phyloP scores from a whole-genome alignment of 23 tunicate species.

The Ascidia mentula region DNA sequence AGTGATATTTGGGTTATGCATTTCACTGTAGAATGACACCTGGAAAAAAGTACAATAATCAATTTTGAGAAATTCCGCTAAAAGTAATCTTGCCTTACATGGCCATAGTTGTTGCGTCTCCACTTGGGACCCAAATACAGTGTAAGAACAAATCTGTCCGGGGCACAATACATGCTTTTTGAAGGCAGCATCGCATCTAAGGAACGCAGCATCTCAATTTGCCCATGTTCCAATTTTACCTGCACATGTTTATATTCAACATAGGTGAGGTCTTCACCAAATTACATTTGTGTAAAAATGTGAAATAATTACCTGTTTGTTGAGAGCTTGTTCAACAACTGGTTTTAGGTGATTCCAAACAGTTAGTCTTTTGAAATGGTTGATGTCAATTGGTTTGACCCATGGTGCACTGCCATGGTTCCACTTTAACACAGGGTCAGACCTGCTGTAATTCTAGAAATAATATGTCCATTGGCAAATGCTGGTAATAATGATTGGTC shows the following conservation, averaged over 20 bases:
- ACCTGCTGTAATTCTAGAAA: conserved; percentile 33
- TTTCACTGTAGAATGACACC: conserved; percentile 42
- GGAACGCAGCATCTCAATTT: conserved; percentile 28
- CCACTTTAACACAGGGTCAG: not conserved
- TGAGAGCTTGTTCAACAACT: conserved; percentile 24
- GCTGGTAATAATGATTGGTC: too few species aligned
- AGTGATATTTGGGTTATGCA: not conserved
- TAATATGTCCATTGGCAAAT: too few species aligned
- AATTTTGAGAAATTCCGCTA: too few species aligned
- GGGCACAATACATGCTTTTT: conserved; percentile 3
- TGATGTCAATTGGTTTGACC: conserved; percentile 16
- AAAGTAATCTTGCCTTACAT: conserved; percentile 18
- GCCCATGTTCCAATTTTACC: conserved; percentile 21
- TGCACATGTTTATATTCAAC: too few species aligned
- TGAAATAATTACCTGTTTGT: conserved; percentile 11
- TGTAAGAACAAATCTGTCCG: conserved; percentile 36
- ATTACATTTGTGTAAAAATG: too few species aligned
- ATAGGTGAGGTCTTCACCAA: too few species aligned
- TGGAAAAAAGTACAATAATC: not conserved
- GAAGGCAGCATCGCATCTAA: conserved; percentile 35
- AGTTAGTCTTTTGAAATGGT: not conserved
- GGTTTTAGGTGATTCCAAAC: conserved; percentile 29
- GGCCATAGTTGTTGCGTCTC: conserved; percentile 75
- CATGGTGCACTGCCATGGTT: conserved; percentile 43
- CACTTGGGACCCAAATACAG: conserved; percentile 48